These are phyloP conservation scores for Hirtodrosophila alboralis DNA, from an alignment of 2,888 invertebrate genomes.

Conservation along the genomic window DNA sequence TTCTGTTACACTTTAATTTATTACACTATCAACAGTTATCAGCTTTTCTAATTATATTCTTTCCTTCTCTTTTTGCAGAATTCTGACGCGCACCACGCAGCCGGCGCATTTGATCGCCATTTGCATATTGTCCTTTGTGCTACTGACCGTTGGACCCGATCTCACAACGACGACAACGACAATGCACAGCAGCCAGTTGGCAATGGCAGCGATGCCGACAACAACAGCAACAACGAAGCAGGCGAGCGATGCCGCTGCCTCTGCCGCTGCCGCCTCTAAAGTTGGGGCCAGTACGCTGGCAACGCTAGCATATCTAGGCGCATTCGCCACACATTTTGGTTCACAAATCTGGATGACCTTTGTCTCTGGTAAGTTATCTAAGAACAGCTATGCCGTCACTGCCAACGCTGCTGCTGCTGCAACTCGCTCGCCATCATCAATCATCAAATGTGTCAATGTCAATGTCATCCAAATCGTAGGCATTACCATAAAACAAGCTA, in stretches of 20 bases:
- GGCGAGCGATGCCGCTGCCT: slow-evolving; percentile 6
- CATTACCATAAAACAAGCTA: slow-evolving; percentile 21
- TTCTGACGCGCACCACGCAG: slow-evolving; percentile 89
- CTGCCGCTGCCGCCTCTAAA: slow-evolving; percentile 11
- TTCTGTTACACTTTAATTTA: no score
- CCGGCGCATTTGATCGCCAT: slow-evolving; percentile 90
- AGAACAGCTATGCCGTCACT: neutral
- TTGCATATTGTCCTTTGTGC: slow-evolving; percentile 86
- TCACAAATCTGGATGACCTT: slow-evolving; percentile 97
- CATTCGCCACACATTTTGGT: slow-evolving; percentile 93
- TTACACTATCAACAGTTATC: neutral
- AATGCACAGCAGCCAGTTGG: slow-evolving; percentile 30
- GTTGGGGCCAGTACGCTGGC: slow-evolving; percentile 59
- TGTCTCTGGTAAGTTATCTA: slow-evolving; percentile 88
- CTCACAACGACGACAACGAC: slow-evolving; percentile 64
- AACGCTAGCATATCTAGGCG: slow-evolving; percentile 89
- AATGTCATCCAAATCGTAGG: slow-evolving; percentile 36
- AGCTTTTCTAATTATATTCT: neutral
- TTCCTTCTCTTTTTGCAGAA: slow-evolving; percentile 84
- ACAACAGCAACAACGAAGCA: slow-evolving; percentile 19
- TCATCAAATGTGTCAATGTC: slow-evolving; percentile 18
- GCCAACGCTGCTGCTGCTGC: slow-evolving; percentile 3
- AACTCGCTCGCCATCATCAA: slow-evolving; percentile 9
- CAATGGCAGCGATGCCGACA: slow-evolving; percentile 36
- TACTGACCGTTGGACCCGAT: slow-evolving; percentile 85